Conservation (phyloP, 2,797 vertebrate genomes). For the Pseudochirops cupreus region DNA sequence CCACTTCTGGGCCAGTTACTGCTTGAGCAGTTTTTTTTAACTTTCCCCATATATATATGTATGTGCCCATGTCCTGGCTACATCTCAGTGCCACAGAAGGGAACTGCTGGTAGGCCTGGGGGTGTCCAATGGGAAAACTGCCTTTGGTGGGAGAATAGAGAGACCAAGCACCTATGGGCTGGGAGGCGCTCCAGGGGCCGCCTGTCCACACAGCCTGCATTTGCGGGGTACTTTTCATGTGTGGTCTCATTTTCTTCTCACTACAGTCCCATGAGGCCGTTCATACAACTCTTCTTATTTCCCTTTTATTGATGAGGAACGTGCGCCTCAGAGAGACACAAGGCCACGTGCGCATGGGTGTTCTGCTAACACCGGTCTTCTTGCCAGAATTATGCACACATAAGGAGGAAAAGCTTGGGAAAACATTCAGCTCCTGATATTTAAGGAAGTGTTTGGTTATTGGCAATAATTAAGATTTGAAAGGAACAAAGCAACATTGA, state of each 20-base stretch:
- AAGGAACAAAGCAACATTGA: constrained; percentile 12
- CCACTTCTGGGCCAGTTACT: background rate
- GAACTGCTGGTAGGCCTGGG: background rate
- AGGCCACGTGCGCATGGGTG: background rate
- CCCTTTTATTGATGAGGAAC: background rate
- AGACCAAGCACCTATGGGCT: background rate
- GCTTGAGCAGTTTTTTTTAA: background rate
- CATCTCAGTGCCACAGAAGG: background rate
- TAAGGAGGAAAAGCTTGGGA: constrained; percentile 3
- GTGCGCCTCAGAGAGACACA: background rate
- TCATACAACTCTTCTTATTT: background rate
- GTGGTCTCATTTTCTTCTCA: background rate
- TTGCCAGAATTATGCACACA: background rate
- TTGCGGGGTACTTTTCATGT: background rate
- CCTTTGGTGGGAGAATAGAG: background rate
- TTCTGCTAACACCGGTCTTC: background rate
- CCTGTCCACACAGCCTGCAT: background rate
- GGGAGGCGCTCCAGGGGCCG: background rate
- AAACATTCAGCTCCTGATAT: constrained; percentile 3
- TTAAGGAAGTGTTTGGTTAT: constrained; percentile 32
- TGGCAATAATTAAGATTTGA: background rate
- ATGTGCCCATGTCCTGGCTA: background rate
- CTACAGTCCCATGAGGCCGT: background rate
- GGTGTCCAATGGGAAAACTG: background rate
- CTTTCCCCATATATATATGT: background rate